Percentiles rank a stretch among this genome's conserved stretches.
Evolutionary conservation across 1,140 invertebrate genomes (phyloP).

Genomic region (Pseudobourletiella spinata): DNA sequence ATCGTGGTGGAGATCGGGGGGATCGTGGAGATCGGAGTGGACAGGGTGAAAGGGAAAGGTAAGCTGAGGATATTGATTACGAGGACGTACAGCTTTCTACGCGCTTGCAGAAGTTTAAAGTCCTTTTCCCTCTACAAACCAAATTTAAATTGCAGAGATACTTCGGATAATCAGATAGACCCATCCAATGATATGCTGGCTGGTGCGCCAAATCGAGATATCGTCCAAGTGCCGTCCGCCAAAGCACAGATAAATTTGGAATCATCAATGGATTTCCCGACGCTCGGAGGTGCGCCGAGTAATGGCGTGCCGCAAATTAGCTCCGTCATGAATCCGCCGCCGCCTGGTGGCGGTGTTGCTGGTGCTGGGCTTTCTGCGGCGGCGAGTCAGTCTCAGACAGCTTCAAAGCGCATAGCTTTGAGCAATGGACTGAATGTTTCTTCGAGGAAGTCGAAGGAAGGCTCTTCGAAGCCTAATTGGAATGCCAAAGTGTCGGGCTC

Average conservation of each 20-base stretch:
- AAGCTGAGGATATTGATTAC: no score
- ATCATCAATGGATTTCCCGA: conserved; percentile 40
- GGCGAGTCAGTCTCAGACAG: conserved; percentile 6
- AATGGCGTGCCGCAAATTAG: not conserved
- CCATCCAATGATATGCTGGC: no score
- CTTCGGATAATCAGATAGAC: not conserved
- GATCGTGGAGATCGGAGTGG: not conserved
- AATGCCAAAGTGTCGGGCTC: conserved; percentile 26
- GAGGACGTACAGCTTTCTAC: no score
- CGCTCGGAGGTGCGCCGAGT: conserved; percentile 34
- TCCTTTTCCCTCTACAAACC: no score
- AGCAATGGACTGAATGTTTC: conserved; percentile 28
- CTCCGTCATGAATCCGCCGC: not conserved
- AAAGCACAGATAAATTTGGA: conserved; percentile 14
- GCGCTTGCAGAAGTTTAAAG: no score
- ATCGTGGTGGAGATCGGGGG: conserved; percentile 37
- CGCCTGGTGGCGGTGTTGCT: not conserved
- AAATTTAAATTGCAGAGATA: no score
- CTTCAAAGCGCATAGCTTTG: conserved; percentile 24
- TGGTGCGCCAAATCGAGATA: no score
- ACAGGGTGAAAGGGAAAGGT: not conserved
- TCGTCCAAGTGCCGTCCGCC: not conserved
- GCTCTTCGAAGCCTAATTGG: conserved; percentile 19
- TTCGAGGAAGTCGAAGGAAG: not conserved
- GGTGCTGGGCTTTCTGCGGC: not conserved